These are phyloP conservation scores for Kryptopterus vitreolus DNA, from an alignment of 2,797 vertebrate species.

Conservation along the genomic window DNA sequence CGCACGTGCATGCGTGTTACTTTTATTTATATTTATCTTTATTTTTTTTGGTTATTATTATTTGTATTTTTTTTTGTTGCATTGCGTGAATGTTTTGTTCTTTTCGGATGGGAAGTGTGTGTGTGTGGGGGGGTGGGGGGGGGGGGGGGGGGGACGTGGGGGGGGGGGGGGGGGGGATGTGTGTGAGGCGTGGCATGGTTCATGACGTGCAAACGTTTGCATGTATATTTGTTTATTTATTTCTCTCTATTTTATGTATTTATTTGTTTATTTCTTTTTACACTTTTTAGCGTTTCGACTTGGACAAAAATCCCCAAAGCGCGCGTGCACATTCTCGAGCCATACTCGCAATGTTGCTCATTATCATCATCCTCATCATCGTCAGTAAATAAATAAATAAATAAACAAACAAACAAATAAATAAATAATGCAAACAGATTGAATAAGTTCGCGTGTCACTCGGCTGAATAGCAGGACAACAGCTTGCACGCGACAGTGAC, in stretches of 20 bases:
- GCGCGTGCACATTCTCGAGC: background rate
- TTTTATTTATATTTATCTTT: background rate
- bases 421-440: background rate
- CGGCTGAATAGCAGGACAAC: background rate
- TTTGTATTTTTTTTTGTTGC: background rate
- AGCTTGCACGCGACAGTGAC: background rate
- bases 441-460: background rate
- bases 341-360: background rate
- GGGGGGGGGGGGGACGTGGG: no score
- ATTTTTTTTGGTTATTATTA: background rate
- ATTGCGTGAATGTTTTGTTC: background rate
- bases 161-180: no score
- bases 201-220: background rate
- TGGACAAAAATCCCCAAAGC: constrained; percentile 5
- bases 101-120: no score
- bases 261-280: no score
- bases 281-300: background rate
- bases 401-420: no score
- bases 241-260: no score
- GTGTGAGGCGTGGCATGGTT: background rate
- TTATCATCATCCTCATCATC: constrained; percentile 16
- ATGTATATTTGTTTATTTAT: background rate
- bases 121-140: no score
- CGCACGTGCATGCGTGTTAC: background rate
- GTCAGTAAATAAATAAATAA: background rate